A percentile compares a stretch with the other conserved stretches of the same genome.
Evolutionary conservation across 2,888 invertebrate genomes (phyloP).

Genomic region (Tetanocera ferruginea): DNA sequence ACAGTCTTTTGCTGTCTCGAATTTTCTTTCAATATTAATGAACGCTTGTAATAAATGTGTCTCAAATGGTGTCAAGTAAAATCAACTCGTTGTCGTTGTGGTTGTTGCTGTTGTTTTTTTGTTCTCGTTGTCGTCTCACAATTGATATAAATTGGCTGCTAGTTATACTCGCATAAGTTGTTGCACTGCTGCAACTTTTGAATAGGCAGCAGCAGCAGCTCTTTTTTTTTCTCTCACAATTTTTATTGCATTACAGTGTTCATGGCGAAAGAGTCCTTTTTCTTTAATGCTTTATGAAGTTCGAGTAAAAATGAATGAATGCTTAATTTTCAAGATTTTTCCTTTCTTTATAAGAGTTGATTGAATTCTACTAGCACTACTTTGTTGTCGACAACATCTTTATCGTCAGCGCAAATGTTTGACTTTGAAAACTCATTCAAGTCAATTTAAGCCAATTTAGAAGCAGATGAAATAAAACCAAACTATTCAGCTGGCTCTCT

Average conservation of each 20-base stretch:
- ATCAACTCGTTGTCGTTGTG: conserved; percentile 21
- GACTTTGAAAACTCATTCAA: conserved; percentile 34
- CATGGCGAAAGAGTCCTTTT: neutral
- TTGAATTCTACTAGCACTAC: conserved; percentile 16
- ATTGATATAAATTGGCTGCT: conserved; percentile 35
- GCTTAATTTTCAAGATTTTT: conserved; percentile 10
- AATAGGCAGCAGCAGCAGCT: neutral
- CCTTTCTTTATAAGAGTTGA: neutral
- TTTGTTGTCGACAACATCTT: conserved; percentile 3
- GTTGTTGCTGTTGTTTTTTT: too few relatives aligned
- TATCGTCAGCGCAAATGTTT: neutral
- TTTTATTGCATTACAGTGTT: neutral
- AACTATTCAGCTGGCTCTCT: too few relatives aligned
- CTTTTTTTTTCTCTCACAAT: neutral
- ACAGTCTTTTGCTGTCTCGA: neutral
- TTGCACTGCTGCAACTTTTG: neutral
- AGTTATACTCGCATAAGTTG: conserved; percentile 17
- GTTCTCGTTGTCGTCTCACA: conserved; percentile 15
- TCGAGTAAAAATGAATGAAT: neutral
- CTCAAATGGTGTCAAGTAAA: conserved; percentile 33
- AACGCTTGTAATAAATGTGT: conserved; percentile 20
- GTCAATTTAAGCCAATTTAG: conserved; percentile 27
- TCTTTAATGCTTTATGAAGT: neutral
- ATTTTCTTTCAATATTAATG: neutral
- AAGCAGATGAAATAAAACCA: too few relatives aligned